Evolutionary conservation across 2,113 vertebrate species (phyloP), one percentile per base, ranked within the genome.

Genomic region (Oreochromis spilurus): DNA sequence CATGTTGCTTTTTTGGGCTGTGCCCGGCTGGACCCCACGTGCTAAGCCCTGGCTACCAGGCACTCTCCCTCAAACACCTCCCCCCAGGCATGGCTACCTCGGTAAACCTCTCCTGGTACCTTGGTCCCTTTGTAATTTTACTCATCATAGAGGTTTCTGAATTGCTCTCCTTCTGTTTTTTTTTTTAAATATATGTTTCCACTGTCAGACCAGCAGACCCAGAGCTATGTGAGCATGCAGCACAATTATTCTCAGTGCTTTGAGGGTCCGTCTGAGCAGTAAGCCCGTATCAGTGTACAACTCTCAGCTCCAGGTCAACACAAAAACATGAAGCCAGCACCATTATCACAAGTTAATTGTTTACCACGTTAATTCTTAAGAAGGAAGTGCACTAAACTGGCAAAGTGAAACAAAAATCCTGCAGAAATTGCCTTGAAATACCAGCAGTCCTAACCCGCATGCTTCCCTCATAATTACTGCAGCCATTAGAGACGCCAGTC

Each of bases 261-360:
- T 75, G 40, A 75, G 67, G 21, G 43, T 75, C 70, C 6, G 6
- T 50, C 43, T 5, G 43, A 77, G 43, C 70, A 77, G 26, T 4
- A 31, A 50, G 0, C 26, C 45, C 4, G 0, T 2, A 77, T 77
- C 24, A 31, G 45, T 50, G 70, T 8, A 0, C 26, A 50, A 31
- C 70, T 77, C 14, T 19, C 43, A 50, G 26, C 26, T 50, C 10
- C 16, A n/a, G 26, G 16, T 31, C 45, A 77, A 31, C 70, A 31
- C 45, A 31, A 50, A 29, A 50, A 77, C 43, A n/a, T 11, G 10
- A 77, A 0, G 9, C 26, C 4, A 3, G 45, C 45, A 12, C 4
- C 45, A 50, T 50, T 29, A 50, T 31, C 70, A 31, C 4, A 50
- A 77, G 24, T 77, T 77, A 50, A 77, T 77, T 50, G 10, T 77